A percentile compares a stretch with the other conserved stretches of the same genome.
phyloP scores from a whole-genome alignment of 2,888 invertebrate species.

The Bedellia somnulentella region DNA sequence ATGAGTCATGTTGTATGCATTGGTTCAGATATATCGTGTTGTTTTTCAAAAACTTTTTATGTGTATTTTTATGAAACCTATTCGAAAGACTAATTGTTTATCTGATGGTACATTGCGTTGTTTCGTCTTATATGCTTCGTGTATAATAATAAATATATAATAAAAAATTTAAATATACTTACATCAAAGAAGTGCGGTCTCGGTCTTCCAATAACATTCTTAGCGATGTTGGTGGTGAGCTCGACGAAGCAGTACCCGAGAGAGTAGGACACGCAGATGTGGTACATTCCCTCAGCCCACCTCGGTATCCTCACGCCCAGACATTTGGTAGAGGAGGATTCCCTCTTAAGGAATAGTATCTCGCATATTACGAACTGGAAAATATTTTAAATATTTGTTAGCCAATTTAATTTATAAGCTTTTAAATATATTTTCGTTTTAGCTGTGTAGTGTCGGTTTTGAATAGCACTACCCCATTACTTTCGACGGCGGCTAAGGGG shows the following conservation, averaged over 20 bases:
- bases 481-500: too few relatives aligned
- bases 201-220: slow-evolving; percentile 91
- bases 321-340: slow-evolving; percentile 34
- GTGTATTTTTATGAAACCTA: too few relatives aligned
- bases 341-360: slow-evolving; percentile 31
- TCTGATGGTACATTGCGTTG: too few relatives aligned
- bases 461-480: too few relatives aligned
- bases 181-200: slow-evolving; percentile 90
- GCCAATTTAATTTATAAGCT: background rate
- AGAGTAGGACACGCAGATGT: slow-evolving; percentile 71
- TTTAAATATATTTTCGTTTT: too few relatives aligned
- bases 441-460: too few relatives aligned
- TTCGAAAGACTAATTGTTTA: too few relatives aligned
- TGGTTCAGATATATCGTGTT: too few relatives aligned
- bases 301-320: slow-evolving; percentile 64
- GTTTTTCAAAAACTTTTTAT: too few relatives aligned
- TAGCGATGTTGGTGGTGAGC: slow-evolving; percentile 86
- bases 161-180: slow-evolving; percentile 24
- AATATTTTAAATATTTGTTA: background rate
- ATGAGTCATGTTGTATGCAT: too few relatives aligned
- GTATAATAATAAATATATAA: too few relatives aligned
- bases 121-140: too few relatives aligned
- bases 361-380: slow-evolving; percentile 39
- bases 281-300: slow-evolving; percentile 73
- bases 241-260: slow-evolving; percentile 84